These are phyloP conservation scores for Alectoris magna DNA, from an alignment of 2,797 vertebrate genomes.

Conservation along the genomic window DNA sequence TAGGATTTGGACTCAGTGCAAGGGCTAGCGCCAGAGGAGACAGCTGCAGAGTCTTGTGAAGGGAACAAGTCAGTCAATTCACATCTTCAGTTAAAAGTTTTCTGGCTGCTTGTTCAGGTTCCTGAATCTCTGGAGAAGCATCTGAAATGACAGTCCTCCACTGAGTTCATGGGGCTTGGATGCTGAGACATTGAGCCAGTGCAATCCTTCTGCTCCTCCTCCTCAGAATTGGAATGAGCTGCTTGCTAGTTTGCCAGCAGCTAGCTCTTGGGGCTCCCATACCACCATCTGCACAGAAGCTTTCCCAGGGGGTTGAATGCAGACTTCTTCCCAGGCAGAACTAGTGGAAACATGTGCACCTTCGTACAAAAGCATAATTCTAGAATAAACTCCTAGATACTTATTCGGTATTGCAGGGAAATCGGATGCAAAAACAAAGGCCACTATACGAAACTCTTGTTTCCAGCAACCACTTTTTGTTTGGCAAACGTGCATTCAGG, in stretches of 20 bases:
- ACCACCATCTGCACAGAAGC: constrained; percentile 40
- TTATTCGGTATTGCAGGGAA: neutral
- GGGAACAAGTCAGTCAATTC: constrained; percentile 16
- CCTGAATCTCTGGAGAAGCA: constrained; percentile 50
- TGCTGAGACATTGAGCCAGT: neutral
- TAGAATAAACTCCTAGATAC: neutral
- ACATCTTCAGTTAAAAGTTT: constrained; percentile 43
- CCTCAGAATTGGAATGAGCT: constrained; percentile 19
- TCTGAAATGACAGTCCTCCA: constrained; percentile 48
- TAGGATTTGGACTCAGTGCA: constrained; percentile 53
- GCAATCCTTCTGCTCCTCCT: neutral
- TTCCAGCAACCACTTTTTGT: neutral
- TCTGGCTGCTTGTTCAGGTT: constrained; percentile 49
- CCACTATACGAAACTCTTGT: neutral
- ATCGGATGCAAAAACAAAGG: neutral
- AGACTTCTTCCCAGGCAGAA: constrained; percentile 35
- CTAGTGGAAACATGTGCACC: neutral
- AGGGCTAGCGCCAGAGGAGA: constrained; percentile 53
- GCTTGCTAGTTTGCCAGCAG: neutral
- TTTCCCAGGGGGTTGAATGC: constrained; percentile 18
- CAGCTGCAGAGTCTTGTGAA: constrained; percentile 66
- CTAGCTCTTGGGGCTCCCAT: neutral
- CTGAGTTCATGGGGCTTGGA: constrained; percentile 15
- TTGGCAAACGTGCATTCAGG: neutral
- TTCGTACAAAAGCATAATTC: neutral